These are phyloP conservation scores for Hemibagrus wyckioides DNA, from an alignment of 2,113 vertebrate species.

Conservation along the genomic window DNA sequence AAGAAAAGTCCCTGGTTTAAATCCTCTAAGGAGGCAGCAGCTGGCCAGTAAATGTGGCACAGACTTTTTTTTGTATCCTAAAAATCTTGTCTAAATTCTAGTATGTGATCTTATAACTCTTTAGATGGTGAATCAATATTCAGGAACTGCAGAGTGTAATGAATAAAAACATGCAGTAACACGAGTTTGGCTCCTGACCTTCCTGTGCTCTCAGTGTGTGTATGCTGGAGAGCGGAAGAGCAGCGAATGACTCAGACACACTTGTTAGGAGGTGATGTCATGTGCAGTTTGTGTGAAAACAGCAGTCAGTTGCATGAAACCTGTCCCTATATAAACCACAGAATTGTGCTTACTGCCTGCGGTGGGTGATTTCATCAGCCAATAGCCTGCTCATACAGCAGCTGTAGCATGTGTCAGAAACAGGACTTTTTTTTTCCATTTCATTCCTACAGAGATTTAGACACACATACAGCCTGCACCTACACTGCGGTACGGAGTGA, in stretches of 20 bases:
- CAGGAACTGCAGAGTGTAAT: neutral
- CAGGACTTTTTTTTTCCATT: neutral
- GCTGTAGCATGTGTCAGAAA: conserved; percentile 36
- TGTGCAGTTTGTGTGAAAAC: conserved; percentile 66
- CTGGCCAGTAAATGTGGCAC: conserved; percentile 39
- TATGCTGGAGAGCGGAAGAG: conserved; percentile 41
- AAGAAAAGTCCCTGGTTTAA: conserved; percentile 66
- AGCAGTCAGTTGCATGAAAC: conserved; percentile 68
- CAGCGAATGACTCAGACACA: conserved; percentile 70
- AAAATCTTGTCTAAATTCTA: neutral
- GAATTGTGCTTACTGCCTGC: conserved; percentile 29
- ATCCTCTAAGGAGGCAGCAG: conserved; percentile 62
- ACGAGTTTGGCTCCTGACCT: conserved; percentile 2
- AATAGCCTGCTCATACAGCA: conserved; percentile 42
- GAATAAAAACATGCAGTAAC: neutral
- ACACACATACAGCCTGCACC: neutral
- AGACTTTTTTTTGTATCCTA: neutral
- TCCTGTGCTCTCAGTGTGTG: neutral
- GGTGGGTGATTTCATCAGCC: conserved; percentile 52
- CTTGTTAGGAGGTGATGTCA: conserved; percentile 75
- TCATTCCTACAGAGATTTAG: neutral
- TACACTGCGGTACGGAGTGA: neutral
- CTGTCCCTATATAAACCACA: conserved; percentile 63
- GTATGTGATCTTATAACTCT: neutral
- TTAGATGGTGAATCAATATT: neutral